Evolutionary conservation across 2,888 invertebrate genomes (phyloP).

Genomic region (Ormyrus nitidulus): DNA sequence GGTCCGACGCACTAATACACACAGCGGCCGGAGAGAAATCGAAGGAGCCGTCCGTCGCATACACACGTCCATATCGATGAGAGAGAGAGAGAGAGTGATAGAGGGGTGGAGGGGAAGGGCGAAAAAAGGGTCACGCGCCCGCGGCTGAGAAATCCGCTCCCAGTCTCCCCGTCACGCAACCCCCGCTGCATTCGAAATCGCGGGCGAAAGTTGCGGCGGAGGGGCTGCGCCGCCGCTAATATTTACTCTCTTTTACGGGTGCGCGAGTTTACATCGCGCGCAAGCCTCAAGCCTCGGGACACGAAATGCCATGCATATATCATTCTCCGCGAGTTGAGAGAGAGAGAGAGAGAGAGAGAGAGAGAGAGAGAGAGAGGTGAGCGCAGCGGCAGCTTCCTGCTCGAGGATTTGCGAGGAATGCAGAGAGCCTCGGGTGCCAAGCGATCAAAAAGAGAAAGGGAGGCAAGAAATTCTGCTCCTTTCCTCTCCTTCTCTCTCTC

Average conservation of each 20-base stretch:
- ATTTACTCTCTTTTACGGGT: slow-evolving; percentile 27
- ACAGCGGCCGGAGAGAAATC: slow-evolving; percentile 1
- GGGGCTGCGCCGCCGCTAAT: slow-evolving; percentile 8
- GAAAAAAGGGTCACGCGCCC: neutral
- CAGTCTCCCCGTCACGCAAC: neutral
- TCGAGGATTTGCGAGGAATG: slow-evolving; percentile 5
- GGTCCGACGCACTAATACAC: neutral
- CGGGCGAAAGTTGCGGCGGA: slow-evolving; percentile 16
- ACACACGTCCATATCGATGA: slow-evolving; percentile 16
- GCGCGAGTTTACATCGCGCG: neutral
- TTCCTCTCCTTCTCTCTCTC: neutral
- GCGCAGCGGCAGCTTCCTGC: neutral
- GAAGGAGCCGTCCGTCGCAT: neutral
- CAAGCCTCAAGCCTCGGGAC: slow-evolving; percentile 8
- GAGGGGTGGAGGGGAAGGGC: neutral
- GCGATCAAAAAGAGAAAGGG: neutral
- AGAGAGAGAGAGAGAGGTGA: too few relatives aligned
- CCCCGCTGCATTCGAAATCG: slow-evolving; percentile 1
- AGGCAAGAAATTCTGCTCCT: neutral
- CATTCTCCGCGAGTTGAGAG: neutral
- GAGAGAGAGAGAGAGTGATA: neutral
- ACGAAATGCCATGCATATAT: slow-evolving; percentile 46
- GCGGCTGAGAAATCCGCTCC: neutral
- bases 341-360: too few relatives aligned
- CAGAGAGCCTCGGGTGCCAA: neutral